Percentiles rank a stretch among this genome's conserved stretches.
Evolutionary conservation across 2,797 vertebrate species (phyloP).

Genomic region (Xiphorhynchus erythropygius): DNA sequence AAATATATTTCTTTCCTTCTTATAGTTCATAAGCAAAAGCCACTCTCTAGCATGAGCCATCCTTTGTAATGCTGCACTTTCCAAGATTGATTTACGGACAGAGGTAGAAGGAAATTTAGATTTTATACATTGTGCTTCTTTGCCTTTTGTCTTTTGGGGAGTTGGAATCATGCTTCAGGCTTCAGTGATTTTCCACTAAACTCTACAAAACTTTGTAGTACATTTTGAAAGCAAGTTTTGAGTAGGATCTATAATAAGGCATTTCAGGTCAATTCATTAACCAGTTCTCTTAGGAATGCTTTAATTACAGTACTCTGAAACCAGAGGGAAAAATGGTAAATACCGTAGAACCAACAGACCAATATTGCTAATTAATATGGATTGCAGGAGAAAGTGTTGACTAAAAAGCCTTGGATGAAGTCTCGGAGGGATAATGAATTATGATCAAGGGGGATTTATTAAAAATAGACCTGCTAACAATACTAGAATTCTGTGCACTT

Average conservation of each 20-base stretch:
- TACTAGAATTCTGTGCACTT: conserved; percentile 14
- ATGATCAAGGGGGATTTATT: conserved; percentile 62
- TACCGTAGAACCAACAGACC: conserved; percentile 48
- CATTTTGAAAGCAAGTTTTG: conserved; percentile 45
- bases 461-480: conserved; percentile 61
- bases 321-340: conserved; percentile 51
- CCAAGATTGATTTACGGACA: neutral
- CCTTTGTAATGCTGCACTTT: neutral
- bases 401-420: conserved; percentile 62
- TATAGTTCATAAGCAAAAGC: neutral
- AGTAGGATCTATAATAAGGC: conserved; percentile 37
- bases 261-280: conserved; percentile 72
- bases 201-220: conserved; percentile 37
- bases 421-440: conserved; percentile 59
- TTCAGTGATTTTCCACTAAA: conserved; percentile 28
- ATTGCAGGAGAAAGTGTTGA: conserved; percentile 57
- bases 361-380: conserved; percentile 68
- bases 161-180: neutral
- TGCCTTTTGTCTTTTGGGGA: neutral
- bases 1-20: neutral
- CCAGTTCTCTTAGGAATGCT: conserved; percentile 62
- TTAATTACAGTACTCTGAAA: conserved; percentile 63
- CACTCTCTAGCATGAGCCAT: neutral
- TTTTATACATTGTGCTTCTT: neutral
- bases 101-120: neutral